Evolutionary conservation across 2,888 invertebrate genomes (phyloP).

Genomic region (Perizoma affinitatum): DNA sequence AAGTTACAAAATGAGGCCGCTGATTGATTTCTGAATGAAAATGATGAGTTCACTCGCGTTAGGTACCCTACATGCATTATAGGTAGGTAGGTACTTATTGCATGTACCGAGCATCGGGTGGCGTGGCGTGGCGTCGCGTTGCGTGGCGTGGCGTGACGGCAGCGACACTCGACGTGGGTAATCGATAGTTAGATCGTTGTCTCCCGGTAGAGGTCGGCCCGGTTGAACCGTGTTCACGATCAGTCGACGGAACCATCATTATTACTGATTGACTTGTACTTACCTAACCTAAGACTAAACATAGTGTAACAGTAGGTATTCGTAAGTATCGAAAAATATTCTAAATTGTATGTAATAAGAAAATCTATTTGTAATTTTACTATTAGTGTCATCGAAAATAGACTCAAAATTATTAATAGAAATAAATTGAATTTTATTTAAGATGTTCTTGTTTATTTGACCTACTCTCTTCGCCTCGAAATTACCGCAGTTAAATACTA

Average conservation of each 20-base stretch:
- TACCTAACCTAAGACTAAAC: constrained; percentile 2
- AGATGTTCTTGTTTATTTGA: too few species aligned
- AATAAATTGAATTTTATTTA: constrained; percentile 47
- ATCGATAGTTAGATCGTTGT: too few species aligned
- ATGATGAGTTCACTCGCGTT: too few species aligned
- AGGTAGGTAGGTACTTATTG: too few species aligned
- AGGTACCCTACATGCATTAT: too few species aligned
- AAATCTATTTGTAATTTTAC: constrained; percentile 35
- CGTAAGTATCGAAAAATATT: constrained; percentile 37
- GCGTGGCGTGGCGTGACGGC: too few species aligned
- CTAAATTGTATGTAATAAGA: constrained; percentile 32
- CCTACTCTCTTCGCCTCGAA: too few species aligned
- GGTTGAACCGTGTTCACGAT: neutral
- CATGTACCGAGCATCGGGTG: too few species aligned
- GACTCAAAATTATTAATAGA: constrained; percentile 47
- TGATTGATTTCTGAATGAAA: too few species aligned
- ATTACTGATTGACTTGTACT: neutral
- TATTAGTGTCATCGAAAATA: constrained; percentile 49
- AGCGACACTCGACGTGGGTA: neutral
- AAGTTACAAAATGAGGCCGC: too few species aligned
- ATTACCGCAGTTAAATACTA: too few species aligned
- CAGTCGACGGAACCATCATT: neutral
- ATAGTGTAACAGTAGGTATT: constrained; percentile 8
- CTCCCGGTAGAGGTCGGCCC: neutral
- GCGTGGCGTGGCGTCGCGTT: too few species aligned